Conservation (phyloP, 2,113 vertebrate genomes). For the Eptesicus fuscus region DNA sequence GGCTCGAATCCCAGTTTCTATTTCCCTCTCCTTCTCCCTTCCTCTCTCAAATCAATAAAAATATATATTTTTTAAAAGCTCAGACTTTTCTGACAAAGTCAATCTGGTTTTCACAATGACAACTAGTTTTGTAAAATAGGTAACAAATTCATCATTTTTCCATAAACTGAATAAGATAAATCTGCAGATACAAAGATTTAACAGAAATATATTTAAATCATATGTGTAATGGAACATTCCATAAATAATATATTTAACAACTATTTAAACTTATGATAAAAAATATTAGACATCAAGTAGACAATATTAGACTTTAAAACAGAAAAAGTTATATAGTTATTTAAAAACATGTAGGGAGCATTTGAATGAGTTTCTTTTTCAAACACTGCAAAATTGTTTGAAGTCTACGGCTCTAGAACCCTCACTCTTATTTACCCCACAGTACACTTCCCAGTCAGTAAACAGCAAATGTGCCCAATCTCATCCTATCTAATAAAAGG, state of each 20-base stretch:
- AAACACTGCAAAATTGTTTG: background rate
- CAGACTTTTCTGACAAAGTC: background rate
- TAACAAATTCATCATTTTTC: background rate
- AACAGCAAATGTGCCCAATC: background rate
- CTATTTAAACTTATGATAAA: background rate
- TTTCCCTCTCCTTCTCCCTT: too few species aligned
- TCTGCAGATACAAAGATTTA: background rate
- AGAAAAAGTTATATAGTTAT: background rate
- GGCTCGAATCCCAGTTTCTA: too few species aligned
- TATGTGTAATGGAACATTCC: background rate
- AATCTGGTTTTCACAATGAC: slow-evolving; percentile 9
- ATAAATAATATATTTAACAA: background rate
- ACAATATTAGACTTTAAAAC: background rate
- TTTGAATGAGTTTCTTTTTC: background rate
- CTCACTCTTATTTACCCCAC: background rate
- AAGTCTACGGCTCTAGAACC: background rate
- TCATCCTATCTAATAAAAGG: background rate
- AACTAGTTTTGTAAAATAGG: background rate
- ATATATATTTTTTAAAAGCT: background rate
- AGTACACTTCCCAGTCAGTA: background rate
- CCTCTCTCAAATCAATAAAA: too few species aligned
- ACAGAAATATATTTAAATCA: background rate
- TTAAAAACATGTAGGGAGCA: background rate
- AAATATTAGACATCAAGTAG: background rate
- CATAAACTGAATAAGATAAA: background rate